phyloP scores from a whole-genome alignment of 2,113 vertebrate genomes.

The Spea bombifrons region DNA sequence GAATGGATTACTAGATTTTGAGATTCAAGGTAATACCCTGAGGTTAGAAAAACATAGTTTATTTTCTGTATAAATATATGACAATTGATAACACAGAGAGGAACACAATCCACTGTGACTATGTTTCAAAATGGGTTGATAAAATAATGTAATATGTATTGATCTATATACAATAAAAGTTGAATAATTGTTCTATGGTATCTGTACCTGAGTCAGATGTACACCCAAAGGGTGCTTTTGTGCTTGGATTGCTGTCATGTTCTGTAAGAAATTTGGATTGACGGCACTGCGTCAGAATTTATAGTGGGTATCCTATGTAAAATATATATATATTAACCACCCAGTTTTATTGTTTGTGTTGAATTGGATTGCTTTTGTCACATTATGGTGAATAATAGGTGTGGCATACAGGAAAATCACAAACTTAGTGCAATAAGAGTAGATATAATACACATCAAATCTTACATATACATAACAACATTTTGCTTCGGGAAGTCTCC shows the following conservation, averaged over 20 bases:
- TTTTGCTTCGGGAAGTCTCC: conserved; percentile 14
- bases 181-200: conserved; percentile 26
- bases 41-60: conserved; percentile 17
- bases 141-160: conserved; percentile 37
- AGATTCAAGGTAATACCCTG: conserved; percentile 25
- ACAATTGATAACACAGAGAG: conserved; percentile 32
- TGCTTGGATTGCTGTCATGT: conserved; percentile 31
- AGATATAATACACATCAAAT: conserved; percentile 22
- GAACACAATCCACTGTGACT: conserved; percentile 28
- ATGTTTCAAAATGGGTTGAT: conserved; percentile 27
- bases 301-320: conserved; percentile 38
- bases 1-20: conserved; percentile 27
- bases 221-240: conserved; percentile 30
- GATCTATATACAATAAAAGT: conserved; percentile 35
- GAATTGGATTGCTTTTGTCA: conserved; percentile 34
- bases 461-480: conserved; percentile 23
- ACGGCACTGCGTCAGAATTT: conserved; percentile 21
- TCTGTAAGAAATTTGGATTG: conserved; percentile 21
- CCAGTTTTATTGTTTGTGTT: conserved; percentile 14
- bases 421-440: conserved; percentile 14
- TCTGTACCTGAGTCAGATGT: conserved; percentile 3
- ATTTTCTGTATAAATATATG: conserved; percentile 28
- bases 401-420: conserved; percentile 20
- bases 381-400: conserved; percentile 37
- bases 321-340: conserved; percentile 38